These are phyloP conservation scores for Chalcis sispes DNA, from an alignment of 2,888 invertebrate genomes.

Conservation along the genomic window DNA sequence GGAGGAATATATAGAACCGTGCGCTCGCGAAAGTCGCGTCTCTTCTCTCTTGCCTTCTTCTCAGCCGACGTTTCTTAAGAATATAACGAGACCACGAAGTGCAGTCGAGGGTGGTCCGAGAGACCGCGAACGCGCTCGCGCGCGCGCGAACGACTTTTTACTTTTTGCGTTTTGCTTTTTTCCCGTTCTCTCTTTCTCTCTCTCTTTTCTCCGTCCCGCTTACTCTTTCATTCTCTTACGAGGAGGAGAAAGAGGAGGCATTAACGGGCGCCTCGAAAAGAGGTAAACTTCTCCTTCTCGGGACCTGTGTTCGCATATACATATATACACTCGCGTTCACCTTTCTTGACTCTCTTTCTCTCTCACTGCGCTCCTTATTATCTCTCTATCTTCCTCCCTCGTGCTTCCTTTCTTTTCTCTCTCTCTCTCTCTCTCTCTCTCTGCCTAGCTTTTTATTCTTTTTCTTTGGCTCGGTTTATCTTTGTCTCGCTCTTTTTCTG, in stretches of 20 bases:
- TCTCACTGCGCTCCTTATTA: too few relatives aligned
- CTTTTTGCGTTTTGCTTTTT: slow-evolving; percentile 40
- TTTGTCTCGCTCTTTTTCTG: too few relatives aligned
- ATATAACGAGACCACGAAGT: slow-evolving; percentile 56
- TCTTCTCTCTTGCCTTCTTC: slow-evolving; percentile 52
- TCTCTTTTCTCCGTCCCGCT: slow-evolving; percentile 59
- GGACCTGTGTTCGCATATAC: slow-evolving; percentile 12
- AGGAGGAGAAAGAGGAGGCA: slow-evolving; percentile 50
- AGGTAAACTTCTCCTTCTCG: slow-evolving; percentile 60
- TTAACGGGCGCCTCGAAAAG: slow-evolving; percentile 64
- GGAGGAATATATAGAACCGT: slow-evolving; percentile 30
- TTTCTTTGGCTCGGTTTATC: too few relatives aligned
- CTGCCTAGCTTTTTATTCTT: too few relatives aligned
- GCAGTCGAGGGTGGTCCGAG: slow-evolving; percentile 56
- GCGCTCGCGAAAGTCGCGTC: slow-evolving; percentile 28
- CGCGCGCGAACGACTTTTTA: slow-evolving; percentile 40
- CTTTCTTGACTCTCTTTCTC: too few relatives aligned
- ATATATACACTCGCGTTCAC: too few relatives aligned
- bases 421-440: too few relatives aligned
- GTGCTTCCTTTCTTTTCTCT: too few relatives aligned
- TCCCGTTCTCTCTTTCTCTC: slow-evolving; percentile 68
- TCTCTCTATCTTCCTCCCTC: too few relatives aligned
- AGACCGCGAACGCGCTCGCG: slow-evolving; percentile 13
- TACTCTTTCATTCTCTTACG: slow-evolving; percentile 48
- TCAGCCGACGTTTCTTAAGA: slow-evolving; percentile 49